Evolutionary conservation across 2,113 vertebrate genomes (phyloP).

Genomic region (Balaeniceps rex): DNA sequence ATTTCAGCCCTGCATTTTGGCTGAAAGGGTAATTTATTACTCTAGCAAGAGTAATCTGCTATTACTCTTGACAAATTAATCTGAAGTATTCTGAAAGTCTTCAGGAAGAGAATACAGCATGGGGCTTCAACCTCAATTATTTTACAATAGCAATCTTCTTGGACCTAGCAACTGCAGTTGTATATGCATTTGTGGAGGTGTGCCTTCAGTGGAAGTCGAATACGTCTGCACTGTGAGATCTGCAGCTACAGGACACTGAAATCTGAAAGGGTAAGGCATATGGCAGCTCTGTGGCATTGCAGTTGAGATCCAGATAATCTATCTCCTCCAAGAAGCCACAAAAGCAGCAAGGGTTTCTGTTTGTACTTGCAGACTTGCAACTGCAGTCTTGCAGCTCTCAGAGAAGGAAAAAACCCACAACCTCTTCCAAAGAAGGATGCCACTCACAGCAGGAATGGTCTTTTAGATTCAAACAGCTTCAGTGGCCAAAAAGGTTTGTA

Average conservation of each 20-base stretch:
- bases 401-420: neutral
- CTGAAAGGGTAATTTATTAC: neutral
- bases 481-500: neutral
- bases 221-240: accelerated
- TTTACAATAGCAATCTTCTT: neutral
- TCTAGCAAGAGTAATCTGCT: neutral
- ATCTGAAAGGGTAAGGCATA: neutral
- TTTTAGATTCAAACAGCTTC: neutral
- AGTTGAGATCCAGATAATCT: neutral
- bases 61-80: neutral
- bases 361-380: neutral
- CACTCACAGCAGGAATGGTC: neutral
- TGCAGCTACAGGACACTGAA: neutral
- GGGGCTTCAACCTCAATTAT: neutral
- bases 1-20: neutral
- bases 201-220: neutral
- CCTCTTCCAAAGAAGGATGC: neutral
- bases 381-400: neutral
- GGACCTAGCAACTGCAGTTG: neutral
- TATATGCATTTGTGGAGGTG: neutral
- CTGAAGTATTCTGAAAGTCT: neutral
- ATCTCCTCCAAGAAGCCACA: neutral
- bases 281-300: neutral
- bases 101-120: neutral
- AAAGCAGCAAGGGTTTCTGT: neutral